Conservation (phyloP, 2,797 vertebrate genomes). For the Amphiprion clarkii region DNA sequence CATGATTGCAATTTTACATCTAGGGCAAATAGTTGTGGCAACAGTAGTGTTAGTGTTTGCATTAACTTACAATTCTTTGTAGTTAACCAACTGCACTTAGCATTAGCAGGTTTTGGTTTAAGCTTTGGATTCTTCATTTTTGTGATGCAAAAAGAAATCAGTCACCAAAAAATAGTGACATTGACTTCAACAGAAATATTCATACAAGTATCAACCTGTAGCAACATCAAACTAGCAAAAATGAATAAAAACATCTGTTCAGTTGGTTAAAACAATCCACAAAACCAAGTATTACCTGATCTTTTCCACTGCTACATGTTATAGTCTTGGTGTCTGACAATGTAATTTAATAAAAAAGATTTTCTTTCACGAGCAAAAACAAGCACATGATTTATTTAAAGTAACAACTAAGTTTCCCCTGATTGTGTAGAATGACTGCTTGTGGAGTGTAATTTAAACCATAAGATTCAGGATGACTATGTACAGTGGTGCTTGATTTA, state of each 20-base stretch:
- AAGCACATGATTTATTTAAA: background rate
- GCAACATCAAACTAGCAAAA: background rate
- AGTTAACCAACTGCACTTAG: background rate
- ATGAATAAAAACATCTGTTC: background rate
- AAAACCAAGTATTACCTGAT: background rate
- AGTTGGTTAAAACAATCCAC: constrained; percentile 3
- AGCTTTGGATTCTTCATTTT: background rate
- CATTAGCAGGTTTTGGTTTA: constrained; percentile 6
- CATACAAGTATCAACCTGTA: background rate
- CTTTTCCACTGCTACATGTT: background rate
- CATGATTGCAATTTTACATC: constrained; percentile 33
- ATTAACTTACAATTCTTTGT: constrained; percentile 2
- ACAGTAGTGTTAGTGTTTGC: constrained; percentile 44
- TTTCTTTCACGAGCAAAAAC: background rate
- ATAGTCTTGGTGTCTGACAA: background rate
- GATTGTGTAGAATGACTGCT: constrained; percentile 7
- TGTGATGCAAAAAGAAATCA: background rate
- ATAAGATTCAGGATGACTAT: background rate
- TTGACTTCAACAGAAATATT: background rate
- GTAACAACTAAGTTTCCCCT: background rate
- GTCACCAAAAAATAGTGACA: constrained; percentile 13
- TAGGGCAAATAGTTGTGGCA: constrained; percentile 11
- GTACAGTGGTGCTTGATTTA: background rate
- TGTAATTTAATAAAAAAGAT: background rate
- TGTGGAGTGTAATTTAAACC: constrained; percentile 17